Base-by-base conservation (phyloP, 1,140 invertebrate species). In the Hypothenemus hampei region DNA sequence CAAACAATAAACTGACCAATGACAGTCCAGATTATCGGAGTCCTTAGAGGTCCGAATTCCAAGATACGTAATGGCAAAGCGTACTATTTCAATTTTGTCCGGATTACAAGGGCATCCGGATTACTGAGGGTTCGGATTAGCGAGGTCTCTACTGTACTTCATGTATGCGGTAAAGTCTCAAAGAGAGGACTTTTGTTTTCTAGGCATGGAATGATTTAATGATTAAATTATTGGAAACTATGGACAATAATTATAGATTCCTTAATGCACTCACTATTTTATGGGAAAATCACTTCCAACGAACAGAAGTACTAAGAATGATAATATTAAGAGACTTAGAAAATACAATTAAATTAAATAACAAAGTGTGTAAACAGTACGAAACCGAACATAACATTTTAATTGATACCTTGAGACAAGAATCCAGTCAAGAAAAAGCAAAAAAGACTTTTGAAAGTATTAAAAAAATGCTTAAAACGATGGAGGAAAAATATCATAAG, bases 321-420 rank as follows among this genome's bases (percentile, higher is more conserved):
- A 18, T 61, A 4, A 40, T 59, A 7, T 15, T 58, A 3, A 39
- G 49, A 57, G 62, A 64, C 31, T 10, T 64, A 11, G 53, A 44
- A 10, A 54, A 59, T 6, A 41, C 47, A 1, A 46, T 61, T 2
- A 22, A 21, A 13, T 21, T 21, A 21, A 51, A 64, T 35, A 51
- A 50, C 21, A 49, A 3, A 13, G 21, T 47, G 13, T 37, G 15
- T 7, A 20, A 55, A 29, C 43, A 8, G 4, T 52, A 35, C 11
- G 53, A 61, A 48, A 43, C 46, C 4, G 57, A 61, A 49, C 33
- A 57, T 10, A 57, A 61, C 20, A 48, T 56, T 6, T 13, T 48
- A 10, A 24, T 64, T 8, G 62, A 64, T 15, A 64, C 47, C 21
- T 23, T 64, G 11, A 40, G 59, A 24, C 48, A 64, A 24, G 53